Conservation (phyloP, 35 echinoderm and acorn worm species). For the Apostichopus japonicus region DNA sequence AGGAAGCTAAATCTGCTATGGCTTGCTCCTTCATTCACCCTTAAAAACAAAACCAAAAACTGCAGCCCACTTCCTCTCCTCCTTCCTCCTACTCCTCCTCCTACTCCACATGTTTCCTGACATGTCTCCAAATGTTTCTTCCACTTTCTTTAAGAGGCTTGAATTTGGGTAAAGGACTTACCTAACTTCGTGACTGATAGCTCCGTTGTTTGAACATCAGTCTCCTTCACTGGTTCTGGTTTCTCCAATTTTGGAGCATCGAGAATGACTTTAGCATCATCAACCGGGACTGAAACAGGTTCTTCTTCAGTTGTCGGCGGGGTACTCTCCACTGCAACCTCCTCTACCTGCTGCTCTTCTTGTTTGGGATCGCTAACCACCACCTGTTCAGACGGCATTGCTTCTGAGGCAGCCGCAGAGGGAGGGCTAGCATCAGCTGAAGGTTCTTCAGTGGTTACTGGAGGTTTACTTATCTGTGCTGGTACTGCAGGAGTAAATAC, state of each 20-base stretch:
- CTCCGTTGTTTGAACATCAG: not conserved
- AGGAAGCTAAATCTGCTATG: too few relatives aligned
- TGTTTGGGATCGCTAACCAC: too few relatives aligned
- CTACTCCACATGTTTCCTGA: not conserved
- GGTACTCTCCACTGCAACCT: not conserved
- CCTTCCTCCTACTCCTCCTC: not conserved
- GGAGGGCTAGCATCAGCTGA: slow-evolving; percentile 22
- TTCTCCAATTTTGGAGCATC: not conserved
- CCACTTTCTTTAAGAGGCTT: not conserved
- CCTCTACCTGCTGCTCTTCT: not conserved
- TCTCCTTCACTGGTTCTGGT: slow-evolving; percentile 1
- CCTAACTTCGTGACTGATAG: not conserved
- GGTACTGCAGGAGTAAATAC: slow-evolving; percentile 1
- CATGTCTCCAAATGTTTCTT: not conserved
- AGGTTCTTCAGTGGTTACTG: slow-evolving; percentile 24
- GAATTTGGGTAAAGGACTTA: not conserved
- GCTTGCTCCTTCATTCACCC: not conserved
- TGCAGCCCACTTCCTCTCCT: not conserved
- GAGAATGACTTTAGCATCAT: not conserved
- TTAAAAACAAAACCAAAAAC: not conserved
- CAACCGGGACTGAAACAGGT: not conserved
- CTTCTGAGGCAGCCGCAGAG: not conserved
- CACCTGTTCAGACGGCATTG: not conserved
- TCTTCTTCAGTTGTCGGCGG: not conserved
- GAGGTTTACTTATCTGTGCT: slow-evolving; percentile 15